phyloP scores from a whole-genome alignment of 1,140 invertebrate genomes.

The Zaprionus ornatus region DNA sequence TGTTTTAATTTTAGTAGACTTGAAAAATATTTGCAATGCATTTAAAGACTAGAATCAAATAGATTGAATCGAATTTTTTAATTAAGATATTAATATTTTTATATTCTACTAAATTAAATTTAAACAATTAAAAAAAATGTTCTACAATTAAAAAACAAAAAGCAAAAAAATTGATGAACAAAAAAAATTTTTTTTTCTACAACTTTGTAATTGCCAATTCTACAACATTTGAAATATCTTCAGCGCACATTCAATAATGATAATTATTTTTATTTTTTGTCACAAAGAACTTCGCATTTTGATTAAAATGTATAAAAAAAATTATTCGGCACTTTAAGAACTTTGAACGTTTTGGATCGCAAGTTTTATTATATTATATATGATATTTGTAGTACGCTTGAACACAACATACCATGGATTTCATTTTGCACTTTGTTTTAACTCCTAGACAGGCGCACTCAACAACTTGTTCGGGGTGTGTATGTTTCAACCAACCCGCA shows the following conservation, averaged over 20 bases:
- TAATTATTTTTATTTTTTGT: slow-evolving; percentile 12
- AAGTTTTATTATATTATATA: slow-evolving; percentile 20
- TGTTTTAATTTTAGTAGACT: no score
- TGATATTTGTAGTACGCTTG: slow-evolving; percentile 44
- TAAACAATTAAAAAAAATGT: no score
- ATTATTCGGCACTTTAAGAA: slow-evolving; percentile 25
- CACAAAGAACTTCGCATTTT: slow-evolving; percentile 21
- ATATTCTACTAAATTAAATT: no score
- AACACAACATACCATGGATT: slow-evolving; percentile 80
- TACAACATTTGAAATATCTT: not conserved
- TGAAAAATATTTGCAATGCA: no score
- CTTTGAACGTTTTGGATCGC: slow-evolving; percentile 17
- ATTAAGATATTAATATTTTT: no score
- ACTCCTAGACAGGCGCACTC: slow-evolving; percentile 52
- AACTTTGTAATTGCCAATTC: not conserved
- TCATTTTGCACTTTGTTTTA: slow-evolving; percentile 75
- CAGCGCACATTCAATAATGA: not conserved
- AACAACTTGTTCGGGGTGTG: slow-evolving; percentile 54
- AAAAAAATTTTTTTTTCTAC: no score
- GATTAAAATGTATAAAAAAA: slow-evolving; percentile 1
- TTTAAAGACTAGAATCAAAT: no score
- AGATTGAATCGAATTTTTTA: no score
- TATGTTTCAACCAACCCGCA: slow-evolving; percentile 82
- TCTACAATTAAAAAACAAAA: no score
- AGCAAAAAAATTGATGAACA: no score